phyloP scores from a whole-genome alignment of 2,113 vertebrate genomes.

The Smithornis capensis region DNA sequence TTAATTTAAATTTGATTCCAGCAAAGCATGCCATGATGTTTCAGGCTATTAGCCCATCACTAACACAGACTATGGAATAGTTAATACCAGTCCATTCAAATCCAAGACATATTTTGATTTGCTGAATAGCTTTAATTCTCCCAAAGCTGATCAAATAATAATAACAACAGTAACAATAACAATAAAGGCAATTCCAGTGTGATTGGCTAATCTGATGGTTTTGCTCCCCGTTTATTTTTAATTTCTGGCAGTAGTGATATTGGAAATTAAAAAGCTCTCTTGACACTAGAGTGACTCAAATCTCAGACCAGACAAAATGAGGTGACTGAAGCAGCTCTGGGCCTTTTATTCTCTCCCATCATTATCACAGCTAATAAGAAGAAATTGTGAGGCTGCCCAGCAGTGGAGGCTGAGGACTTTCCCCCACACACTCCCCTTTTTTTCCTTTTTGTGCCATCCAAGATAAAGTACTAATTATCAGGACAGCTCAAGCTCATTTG shows the following conservation, averaged over 20 bases:
- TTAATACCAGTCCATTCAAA: slow-evolving; percentile 44
- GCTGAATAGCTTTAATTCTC: slow-evolving; percentile 47
- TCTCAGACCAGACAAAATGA: slow-evolving; percentile 61
- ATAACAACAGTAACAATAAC: slow-evolving; percentile 40
- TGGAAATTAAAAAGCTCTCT: slow-evolving; percentile 67
- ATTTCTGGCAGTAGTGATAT: slow-evolving; percentile 64
- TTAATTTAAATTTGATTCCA: slow-evolving; percentile 55
- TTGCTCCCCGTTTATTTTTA: slow-evolving; percentile 64
- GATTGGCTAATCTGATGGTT: slow-evolving; percentile 59
- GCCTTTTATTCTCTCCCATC: slow-evolving; percentile 61
- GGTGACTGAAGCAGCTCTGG: slow-evolving; percentile 62
- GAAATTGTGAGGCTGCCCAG: slow-evolving; percentile 33
- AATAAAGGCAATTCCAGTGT: slow-evolving; percentile 49
- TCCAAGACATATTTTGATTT: slow-evolving; percentile 33
- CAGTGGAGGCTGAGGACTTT: slow-evolving; percentile 11
- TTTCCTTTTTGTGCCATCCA: slow-evolving; percentile 33
- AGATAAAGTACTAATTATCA: slow-evolving; percentile 70
- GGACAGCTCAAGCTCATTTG: slow-evolving; percentile 70
- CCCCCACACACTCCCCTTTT: not conserved
- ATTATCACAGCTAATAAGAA: slow-evolving; percentile 61
- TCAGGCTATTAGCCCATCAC: slow-evolving; percentile 32
- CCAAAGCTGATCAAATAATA: slow-evolving; percentile 56
- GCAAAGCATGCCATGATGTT: not conserved
- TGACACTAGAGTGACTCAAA: slow-evolving; percentile 48
- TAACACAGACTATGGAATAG: not conserved